Evolutionary conservation across 1,140 invertebrate genomes (phyloP), one percentile per base, ranked within the genome.

Genomic region (Linepithema humile): DNA sequence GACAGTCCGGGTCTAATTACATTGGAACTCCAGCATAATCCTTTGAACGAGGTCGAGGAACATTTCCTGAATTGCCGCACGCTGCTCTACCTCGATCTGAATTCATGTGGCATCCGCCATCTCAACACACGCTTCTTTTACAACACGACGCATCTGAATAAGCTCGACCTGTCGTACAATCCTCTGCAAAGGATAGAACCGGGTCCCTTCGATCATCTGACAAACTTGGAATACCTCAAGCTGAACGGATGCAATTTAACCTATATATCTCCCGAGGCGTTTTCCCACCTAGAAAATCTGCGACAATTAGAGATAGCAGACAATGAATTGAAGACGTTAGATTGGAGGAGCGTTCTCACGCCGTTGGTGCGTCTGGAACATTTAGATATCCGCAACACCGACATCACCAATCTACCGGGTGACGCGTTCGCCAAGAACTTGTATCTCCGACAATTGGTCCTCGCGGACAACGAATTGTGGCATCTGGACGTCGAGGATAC

Each of bases 1-100:
- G 96, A 96, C 90, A 96, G 95, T 80, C 95, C 95, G 10, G 96
- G 96, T 9, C 93, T 97, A 38, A 95, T 97, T 69, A 96, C 96
- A 17, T 93, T 97, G 53, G 96, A 97, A 88, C 94, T 97, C 15
- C 96, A 97, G 91, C 95, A 96, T 85, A 97, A 97, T 91, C 96
- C 96, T 0, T 88, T 97, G 75, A 92, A 94, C 69, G 92, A 94
- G 43, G 95, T 96, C 5, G 94, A 96, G 12, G 96, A 95, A n/a
- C 95, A 95, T 10, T 97, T 97, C 80, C 91, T 97, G 17, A 94
- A 95, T 48, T 96, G 96, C 59, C 95, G 95, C 53, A 96, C 96
- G 0, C 91, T 97, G 29, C 94, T 96, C 62, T 96, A 96, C 82
- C 94, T 97, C 38, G 96, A 97, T 90, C 94, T 97, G 72, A 96